These are phyloP conservation scores for Chaitophorus viminalis DNA, from an alignment of 2,888 invertebrate species.

Conservation along the genomic window DNA sequence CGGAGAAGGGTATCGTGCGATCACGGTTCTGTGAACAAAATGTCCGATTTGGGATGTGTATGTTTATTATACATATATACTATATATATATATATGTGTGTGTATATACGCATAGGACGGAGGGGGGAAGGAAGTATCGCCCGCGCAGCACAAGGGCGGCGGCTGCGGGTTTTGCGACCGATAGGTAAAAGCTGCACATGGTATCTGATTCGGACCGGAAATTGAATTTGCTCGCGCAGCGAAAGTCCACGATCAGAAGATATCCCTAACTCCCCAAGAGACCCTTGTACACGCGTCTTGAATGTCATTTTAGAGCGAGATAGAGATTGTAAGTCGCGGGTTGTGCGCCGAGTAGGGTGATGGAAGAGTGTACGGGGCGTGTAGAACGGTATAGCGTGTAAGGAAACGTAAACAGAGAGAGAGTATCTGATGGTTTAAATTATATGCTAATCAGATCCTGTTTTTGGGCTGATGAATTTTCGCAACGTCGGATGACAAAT, in stretches of 20 bases:
- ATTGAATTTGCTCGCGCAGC: slow-evolving; percentile 58
- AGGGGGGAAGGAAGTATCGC: slow-evolving; percentile 23
- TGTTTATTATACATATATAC: neutral
- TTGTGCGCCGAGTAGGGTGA: neutral
- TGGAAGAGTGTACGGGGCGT: neutral
- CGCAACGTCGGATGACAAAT: slow-evolving; percentile 39
- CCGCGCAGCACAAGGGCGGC: neutral
- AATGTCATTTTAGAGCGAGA: slow-evolving; percentile 54
- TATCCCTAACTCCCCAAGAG: slow-evolving; percentile 59
- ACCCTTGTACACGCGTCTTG: slow-evolving; percentile 59
- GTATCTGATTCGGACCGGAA: slow-evolving; percentile 62
- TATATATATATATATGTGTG: neutral
- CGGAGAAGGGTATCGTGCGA: slow-evolving; percentile 53
- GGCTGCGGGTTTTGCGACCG: slow-evolving; percentile 38
- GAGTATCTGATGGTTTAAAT: slow-evolving; percentile 42
- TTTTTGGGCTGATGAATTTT: slow-evolving; percentile 47
- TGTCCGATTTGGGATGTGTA: slow-evolving; percentile 50
- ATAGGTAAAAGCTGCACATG: slow-evolving; percentile 52
- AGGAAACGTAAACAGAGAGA: slow-evolving; percentile 35
- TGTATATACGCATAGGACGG: too few species aligned
- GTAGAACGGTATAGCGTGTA: neutral
- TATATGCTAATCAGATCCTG: slow-evolving; percentile 59
- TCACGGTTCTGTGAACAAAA: slow-evolving; percentile 61
- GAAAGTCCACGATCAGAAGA: slow-evolving; percentile 61
- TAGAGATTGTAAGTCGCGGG: slow-evolving; percentile 41